A percentile compares a stretch with the other conserved stretches of the same genome.
Evolutionary conservation across 2,888 invertebrate genomes (phyloP).

Genomic region (Venusia cambrica): DNA sequence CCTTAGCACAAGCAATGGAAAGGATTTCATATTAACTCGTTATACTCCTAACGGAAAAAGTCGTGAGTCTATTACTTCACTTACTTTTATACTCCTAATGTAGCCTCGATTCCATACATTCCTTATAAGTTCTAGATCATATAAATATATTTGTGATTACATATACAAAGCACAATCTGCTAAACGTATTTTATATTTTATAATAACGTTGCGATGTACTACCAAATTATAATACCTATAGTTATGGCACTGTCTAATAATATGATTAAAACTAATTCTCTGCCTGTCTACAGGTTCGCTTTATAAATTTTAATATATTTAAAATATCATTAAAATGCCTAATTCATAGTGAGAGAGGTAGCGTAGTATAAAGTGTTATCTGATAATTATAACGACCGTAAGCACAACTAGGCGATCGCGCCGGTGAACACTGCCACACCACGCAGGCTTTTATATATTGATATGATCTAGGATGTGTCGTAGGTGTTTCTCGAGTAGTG

Average conservation of each 20-base stretch:
- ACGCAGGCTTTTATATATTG: conserved; percentile 70
- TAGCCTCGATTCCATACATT: conserved; percentile 56
- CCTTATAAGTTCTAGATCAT: conserved; percentile 78
- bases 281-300: conserved; percentile 56
- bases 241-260: conserved; percentile 48
- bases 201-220: conserved; percentile 34
- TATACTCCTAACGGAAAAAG: no score
- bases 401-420: conserved; percentile 46
- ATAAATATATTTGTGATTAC: conserved; percentile 71
- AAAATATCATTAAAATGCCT: conserved; percentile 69
- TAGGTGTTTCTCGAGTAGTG: conserved; percentile 79
- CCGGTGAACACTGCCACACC: conserved; percentile 58
- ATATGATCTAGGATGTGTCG: conserved; percentile 80
- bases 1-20: conserved; percentile 35
- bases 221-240: no score
- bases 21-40: conserved; percentile 32
- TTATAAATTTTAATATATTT: conserved; percentile 63
- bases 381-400: conserved; percentile 55
- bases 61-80: no score
- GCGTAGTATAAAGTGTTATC: conserved; percentile 68
- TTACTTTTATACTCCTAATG: no score
- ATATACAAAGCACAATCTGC: conserved; percentile 40
- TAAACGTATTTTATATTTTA: conserved; percentile 38
- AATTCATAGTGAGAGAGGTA: conserved; percentile 76
- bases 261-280: conserved; percentile 42